Conservation (phyloP, 2,113 vertebrate genomes). For the Hemiscyllium ocellatum region DNA sequence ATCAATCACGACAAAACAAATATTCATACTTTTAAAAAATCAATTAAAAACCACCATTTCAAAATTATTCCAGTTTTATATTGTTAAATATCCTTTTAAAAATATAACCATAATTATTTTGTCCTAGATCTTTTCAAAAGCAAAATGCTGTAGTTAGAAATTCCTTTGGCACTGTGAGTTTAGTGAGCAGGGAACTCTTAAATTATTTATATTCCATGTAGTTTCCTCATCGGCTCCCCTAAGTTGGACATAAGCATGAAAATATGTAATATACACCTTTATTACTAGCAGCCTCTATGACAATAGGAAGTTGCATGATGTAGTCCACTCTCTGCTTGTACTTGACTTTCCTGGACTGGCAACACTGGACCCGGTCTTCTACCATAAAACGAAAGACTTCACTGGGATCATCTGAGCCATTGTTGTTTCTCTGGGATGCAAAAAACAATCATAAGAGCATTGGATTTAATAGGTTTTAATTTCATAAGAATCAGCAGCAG, state of each 20-base stretch:
- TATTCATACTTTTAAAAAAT: neutral
- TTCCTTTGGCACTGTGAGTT: neutral
- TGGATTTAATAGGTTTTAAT: neutral
- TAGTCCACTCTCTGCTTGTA: slow-evolving; percentile 86
- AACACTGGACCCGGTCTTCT: slow-evolving; percentile 90
- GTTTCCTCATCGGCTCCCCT: neutral
- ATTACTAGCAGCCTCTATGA: slow-evolving; percentile 82
- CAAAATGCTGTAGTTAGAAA: neutral
- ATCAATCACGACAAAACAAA: neutral
- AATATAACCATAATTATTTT: neutral
- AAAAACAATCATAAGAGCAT: neutral
- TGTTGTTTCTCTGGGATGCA: slow-evolving; percentile 75
- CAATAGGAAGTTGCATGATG: slow-evolving; percentile 86
- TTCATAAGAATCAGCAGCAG: neutral
- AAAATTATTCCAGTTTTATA: neutral
- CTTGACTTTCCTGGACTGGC: slow-evolving; percentile 85
- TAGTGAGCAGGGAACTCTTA: neutral
- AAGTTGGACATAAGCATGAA: too few relatives aligned
- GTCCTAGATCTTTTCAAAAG: neutral
- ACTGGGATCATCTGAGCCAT: slow-evolving; percentile 83
- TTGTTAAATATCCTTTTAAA: neutral
- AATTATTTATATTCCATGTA: neutral
- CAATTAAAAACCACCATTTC: neutral
- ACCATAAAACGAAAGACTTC: slow-evolving; percentile 92
- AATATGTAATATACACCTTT: slow-evolving; percentile 62